phyloP scores from a whole-genome alignment of 2,113 vertebrate genomes.

The Neotragus moschatus region DNA sequence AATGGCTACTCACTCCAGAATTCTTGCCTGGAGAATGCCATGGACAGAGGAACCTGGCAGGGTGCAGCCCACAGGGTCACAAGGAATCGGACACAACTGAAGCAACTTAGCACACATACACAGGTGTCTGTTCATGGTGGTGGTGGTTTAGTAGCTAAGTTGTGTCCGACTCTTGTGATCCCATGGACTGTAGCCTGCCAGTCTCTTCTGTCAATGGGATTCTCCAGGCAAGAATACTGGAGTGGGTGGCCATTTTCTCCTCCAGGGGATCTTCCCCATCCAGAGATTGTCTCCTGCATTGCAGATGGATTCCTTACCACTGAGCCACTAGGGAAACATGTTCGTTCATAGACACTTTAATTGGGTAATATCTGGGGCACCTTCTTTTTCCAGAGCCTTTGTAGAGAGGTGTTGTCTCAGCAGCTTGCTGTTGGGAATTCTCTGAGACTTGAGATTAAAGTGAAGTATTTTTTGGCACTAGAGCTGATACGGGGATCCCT shows the following conservation, averaged over 20 bases:
- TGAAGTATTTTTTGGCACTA: slow-evolving; percentile 30
- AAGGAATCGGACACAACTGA: neutral
- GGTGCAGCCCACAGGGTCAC: neutral
- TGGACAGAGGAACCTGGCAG: neutral
- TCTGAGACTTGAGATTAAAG: slow-evolving; percentile 37
- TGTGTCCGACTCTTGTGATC: neutral
- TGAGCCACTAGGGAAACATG: neutral
- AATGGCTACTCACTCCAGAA: neutral
- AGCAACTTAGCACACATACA: neutral
- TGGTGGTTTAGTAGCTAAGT: neutral
- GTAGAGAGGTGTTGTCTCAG: neutral
- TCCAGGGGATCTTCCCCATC: neutral
- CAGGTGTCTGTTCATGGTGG: neutral
- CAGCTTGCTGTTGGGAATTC: slow-evolving; percentile 27
- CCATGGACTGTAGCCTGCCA: neutral
- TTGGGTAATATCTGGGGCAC: neutral
- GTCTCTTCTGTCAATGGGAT: neutral
- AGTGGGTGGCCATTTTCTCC: neutral
- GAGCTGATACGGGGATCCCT: neutral
- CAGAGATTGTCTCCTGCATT: neutral
- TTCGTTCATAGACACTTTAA: neutral
- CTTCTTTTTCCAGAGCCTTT: neutral
- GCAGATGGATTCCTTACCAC: neutral
- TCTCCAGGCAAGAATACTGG: neutral
- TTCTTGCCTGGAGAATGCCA: neutral